Percentiles rank a stretch among this genome's conserved stretches.
Conservation (phyloP, 2,888 invertebrate genomes). For the Chelonus formosanus region DNA sequence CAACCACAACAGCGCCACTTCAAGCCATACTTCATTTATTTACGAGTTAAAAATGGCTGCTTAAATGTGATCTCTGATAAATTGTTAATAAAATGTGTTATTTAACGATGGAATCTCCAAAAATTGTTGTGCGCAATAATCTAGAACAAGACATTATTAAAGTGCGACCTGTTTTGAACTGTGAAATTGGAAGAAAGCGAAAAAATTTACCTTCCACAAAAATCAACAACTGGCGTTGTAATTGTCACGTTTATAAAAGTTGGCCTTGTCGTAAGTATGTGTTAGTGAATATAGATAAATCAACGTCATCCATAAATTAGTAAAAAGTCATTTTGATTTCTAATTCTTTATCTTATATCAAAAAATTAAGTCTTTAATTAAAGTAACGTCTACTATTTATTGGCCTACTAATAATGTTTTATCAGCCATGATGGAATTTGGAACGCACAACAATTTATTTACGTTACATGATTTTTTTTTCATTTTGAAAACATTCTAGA, state of each 20-base stretch:
- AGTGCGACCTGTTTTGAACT: slow-evolving; percentile 33
- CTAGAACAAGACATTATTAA: slow-evolving; percentile 39
- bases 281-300: not conserved
- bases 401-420: no score
- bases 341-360: no score
- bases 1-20: slow-evolving; percentile 23
- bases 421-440: no score
- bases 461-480: no score
- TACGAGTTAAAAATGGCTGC: slow-evolving; percentile 57
- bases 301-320: not conserved
- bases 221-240: slow-evolving; percentile 42
- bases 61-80: slow-evolving; percentile 47
- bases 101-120: slow-evolving; percentile 54
- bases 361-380: no score
- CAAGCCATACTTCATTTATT: not conserved
- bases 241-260: slow-evolving; percentile 48
- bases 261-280: slow-evolving; percentile 51
- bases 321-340: no score
- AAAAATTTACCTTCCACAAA: slow-evolving; percentile 36
- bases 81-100: slow-evolving; percentile 47
- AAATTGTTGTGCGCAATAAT: slow-evolving; percentile 44
- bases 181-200: slow-evolving; percentile 31
- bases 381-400: no score
- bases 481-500: no score
- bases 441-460: no score